Base-by-base conservation (phyloP, 35 echinoderm and acorn worm genomes). In the Diadema setosum region DNA sequence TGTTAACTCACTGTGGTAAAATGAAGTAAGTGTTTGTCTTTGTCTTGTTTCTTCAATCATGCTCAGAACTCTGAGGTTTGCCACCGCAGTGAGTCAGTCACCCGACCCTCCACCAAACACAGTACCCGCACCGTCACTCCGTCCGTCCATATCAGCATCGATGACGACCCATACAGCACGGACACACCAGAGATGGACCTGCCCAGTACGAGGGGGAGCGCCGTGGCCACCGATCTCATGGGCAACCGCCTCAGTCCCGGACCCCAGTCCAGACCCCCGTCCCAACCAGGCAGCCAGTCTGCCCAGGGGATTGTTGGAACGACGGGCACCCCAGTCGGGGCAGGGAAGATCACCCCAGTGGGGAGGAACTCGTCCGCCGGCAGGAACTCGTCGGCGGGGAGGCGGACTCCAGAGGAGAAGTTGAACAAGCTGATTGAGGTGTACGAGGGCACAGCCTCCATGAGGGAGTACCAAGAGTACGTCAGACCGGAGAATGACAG, bases 341-440 rank as follows among this genome's bases (percentile, higher is more conserved):
- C 40, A 33, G 45, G 21, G 83, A 56, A 3, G 44, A 57, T 26
- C 80, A 83, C 39, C 11, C 17, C 12, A 29, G 39, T 18, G 34
- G 25, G 21, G 48, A 55, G 7, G 31, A 56, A 20, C 37, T 67
- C 5, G 42, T 23, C 25, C 76, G 33, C 21, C 12, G 30, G 34
- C 6, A 84, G 57, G 17, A 64, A 39, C 40, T 58, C 59, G 7
- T 46, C 83, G 18, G 82, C 80, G 17, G n/a, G 85, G 1, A 75
- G 94, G 23, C 61, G 89, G 23, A 98, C 91, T 40, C 95, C 95
- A 12, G 91, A 87, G 41, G 95, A 98, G 50, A 91, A 88, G 35
- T 84, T 98, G 16, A 92, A 98, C 45, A 98, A 98, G 82, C 84
- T 98, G 78, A 98, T 98, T n/a, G 95, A 98, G 45, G 80, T 98